Evolutionary conservation across 2,797 vertebrate species (phyloP).

Genomic region (Pseudocheirus occidentalis): DNA sequence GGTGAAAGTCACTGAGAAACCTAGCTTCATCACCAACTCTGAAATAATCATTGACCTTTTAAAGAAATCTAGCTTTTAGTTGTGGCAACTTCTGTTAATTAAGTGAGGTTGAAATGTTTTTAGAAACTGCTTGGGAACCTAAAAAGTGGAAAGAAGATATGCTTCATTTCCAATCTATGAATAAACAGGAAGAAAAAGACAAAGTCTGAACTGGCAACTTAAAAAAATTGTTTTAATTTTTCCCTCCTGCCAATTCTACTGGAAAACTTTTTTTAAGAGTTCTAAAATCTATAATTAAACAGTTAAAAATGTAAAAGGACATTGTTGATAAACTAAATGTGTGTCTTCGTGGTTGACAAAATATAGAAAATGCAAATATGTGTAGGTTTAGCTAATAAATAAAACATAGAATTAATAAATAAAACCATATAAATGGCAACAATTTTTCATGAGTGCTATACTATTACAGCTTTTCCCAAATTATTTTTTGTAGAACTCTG

Average conservation of each 20-base stretch:
- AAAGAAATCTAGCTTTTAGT: not conserved
- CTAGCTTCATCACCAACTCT: not conserved
- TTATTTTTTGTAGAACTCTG: not conserved
- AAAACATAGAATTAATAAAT: not conserved
- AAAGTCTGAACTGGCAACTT: not conserved
- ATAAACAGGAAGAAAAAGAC: not conserved
- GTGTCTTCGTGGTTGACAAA: not conserved
- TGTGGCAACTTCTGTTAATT: not conserved
- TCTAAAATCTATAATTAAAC: not conserved
- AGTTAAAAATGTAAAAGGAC: not conserved
- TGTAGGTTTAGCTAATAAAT: not conserved
- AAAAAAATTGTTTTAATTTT: not conserved
- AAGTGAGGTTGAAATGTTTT: not conserved
- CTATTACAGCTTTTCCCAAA: not conserved
- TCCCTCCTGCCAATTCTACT: not conserved
- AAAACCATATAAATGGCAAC: not conserved
- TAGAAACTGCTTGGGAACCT: not conserved
- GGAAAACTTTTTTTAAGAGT: not conserved
- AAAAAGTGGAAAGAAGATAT: not conserved
- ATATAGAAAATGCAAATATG: not conserved
- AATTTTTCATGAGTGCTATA: not conserved
- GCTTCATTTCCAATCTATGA: not conserved
- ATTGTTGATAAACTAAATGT: not conserved
- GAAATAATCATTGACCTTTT: not conserved
- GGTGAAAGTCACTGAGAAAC: slow-evolving; percentile 49